Conservation (phyloP, 2,113 vertebrate species). For the Camelus bactrianus region DNA sequence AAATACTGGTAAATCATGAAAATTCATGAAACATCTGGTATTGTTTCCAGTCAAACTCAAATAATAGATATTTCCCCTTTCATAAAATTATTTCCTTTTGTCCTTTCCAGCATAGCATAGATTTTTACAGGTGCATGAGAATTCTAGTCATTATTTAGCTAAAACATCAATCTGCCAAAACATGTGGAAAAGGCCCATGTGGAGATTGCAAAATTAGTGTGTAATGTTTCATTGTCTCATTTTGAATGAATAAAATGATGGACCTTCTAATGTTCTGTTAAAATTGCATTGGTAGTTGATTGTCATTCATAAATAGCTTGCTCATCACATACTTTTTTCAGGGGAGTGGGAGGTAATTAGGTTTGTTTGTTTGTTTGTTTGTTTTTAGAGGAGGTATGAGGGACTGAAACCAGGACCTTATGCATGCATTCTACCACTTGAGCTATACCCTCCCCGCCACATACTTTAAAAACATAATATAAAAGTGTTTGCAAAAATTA, state of each 20-base stretch:
- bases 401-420: no score
- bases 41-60: conserved; percentile 3
- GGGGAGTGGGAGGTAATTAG: no score
- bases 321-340: conserved; percentile 25
- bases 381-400: no score
- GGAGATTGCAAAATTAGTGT: neutral
- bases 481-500: conserved; percentile 33
- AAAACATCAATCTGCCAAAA: neutral
- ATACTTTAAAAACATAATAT: conserved; percentile 71
- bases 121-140: neutral
- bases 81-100: neutral
- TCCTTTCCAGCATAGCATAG: neutral
- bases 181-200: neutral
- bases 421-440: no score
- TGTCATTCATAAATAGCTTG: conserved; percentile 71
- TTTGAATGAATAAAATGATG: neutral
- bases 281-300: conserved; percentile 40
- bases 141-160: conserved; percentile 7
- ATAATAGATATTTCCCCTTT: neutral
- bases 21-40: neutral
- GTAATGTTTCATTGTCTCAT: neutral
- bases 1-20: neutral
- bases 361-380: no score
- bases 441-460: neutral
- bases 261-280: neutral